Conservation (phyloP, 2,888 invertebrate genomes). For the Xanthorhoe spadicearia region DNA sequence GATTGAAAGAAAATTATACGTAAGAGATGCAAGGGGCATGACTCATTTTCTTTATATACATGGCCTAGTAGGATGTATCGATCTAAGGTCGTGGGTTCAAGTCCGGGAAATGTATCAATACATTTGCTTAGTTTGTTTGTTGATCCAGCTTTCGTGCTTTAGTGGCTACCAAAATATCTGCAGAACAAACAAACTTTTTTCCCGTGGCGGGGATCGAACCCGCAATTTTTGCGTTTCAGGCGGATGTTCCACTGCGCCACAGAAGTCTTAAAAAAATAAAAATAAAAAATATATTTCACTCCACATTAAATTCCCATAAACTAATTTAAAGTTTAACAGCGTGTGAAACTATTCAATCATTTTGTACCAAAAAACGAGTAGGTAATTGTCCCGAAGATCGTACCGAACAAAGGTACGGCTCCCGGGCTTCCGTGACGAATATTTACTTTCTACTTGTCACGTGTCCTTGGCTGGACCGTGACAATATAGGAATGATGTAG, state of each 20-base stretch:
- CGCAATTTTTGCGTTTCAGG: too few species aligned
- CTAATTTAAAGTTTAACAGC: background rate
- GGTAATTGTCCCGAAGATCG: background rate
- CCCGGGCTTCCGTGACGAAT: conserved; percentile 50
- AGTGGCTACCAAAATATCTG: too few species aligned
- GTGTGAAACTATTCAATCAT: conserved; percentile 1
- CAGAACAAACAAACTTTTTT: too few species aligned
- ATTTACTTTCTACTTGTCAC: conserved; percentile 56
- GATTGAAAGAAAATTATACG: conserved; percentile 72
- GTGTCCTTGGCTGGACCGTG: conserved; percentile 55
- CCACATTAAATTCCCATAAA: background rate
- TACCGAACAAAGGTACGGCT: conserved; percentile 4
- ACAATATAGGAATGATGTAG: conserved; percentile 43
- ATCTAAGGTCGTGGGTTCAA: too few species aligned
- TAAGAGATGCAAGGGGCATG: conserved; percentile 43
- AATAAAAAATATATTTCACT: too few species aligned
- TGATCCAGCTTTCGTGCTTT: too few species aligned
- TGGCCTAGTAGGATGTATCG: conserved; percentile 23
- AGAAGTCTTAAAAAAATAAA: too few species aligned
- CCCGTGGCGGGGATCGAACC: too few species aligned
- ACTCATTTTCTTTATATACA: background rate
- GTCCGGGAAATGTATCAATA: too few species aligned
- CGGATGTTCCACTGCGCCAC: too few species aligned
- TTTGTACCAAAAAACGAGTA: background rate
- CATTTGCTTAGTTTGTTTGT: too few species aligned